Conservation (phyloP, 2,113 vertebrate species). For the Urocynchramus pylzowi region DNA sequence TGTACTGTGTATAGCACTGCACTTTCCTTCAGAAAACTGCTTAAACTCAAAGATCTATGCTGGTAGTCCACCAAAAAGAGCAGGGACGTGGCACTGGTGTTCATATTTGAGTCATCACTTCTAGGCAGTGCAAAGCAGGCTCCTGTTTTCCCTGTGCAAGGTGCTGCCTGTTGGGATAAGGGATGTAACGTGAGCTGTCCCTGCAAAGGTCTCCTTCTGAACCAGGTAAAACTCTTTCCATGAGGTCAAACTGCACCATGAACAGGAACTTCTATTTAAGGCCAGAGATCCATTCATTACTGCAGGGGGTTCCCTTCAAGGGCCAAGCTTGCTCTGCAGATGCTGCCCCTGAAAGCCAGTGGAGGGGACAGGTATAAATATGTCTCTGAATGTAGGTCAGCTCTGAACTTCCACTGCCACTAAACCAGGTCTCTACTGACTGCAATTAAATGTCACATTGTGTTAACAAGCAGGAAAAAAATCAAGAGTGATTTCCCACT, state of each 20-base stretch:
- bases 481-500: neutral
- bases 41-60: neutral
- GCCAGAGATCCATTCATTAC: neutral
- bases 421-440: neutral
- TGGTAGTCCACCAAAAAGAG: neutral
- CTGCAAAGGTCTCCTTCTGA: neutral
- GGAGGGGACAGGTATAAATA: neutral
- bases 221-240: neutral
- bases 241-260: fast-evolving
- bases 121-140: neutral
- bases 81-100: fast-evolving
- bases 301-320: neutral
- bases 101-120: fast-evolving
- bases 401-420: neutral
- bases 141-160: neutral
- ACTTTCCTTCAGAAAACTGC: neutral
- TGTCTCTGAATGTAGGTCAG: constrained; percentile 18
- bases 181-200: fast-evolving
- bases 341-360: neutral
- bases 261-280: neutral
- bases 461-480: constrained; percentile 25
- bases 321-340: neutral
- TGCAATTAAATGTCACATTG: constrained; percentile 31
- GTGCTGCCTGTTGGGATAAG: neutral
- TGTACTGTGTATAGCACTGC: neutral